phyloP scores from a whole-genome alignment of 2,888 invertebrate genomes.

The Nymphalis c-album region DNA sequence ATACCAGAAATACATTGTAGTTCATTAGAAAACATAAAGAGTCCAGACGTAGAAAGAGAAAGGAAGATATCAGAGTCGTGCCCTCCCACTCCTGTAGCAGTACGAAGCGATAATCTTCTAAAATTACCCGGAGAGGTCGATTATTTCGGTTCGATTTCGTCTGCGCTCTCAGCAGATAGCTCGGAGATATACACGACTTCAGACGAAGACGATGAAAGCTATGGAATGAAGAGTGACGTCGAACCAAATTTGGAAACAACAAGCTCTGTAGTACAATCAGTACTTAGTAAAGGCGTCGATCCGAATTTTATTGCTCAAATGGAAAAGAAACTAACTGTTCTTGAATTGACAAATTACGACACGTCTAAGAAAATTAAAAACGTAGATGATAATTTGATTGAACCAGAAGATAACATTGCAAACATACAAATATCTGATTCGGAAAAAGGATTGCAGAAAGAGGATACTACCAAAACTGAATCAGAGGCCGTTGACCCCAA shows the following conservation, averaged over 20 bases:
- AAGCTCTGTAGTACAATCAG: conserved; percentile 80
- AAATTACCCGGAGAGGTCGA: conserved; percentile 63
- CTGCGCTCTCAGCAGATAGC: conserved; percentile 71
- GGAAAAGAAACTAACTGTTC: conserved; percentile 60
- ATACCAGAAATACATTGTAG: conserved; percentile 65
- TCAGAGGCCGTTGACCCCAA: conserved; percentile 15
- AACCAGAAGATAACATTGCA: conserved; percentile 21
- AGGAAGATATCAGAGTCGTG: conserved; percentile 73
- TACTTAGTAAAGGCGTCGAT: conserved; percentile 65
- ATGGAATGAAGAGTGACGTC: conserved; percentile 72
- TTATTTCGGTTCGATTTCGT: conserved; percentile 71
- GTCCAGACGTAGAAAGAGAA: conserved; percentile 45
- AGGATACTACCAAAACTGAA: conserved; percentile 18
- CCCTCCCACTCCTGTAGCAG: conserved; percentile 66
- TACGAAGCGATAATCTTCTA: conserved; percentile 63
- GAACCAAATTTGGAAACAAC: conserved; percentile 78
- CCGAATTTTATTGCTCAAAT: conserved; percentile 59
- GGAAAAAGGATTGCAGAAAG: conserved; percentile 20
- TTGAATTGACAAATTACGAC: conserved; percentile 47
- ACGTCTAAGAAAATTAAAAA: conserved; percentile 35
- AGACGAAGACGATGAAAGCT: conserved; percentile 75
- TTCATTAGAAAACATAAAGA: conserved; percentile 66
- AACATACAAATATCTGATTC: conserved; percentile 14
- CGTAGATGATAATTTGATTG: conserved; percentile 16
- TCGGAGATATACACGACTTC: conserved; percentile 71